Evolutionary conservation across 2,888 invertebrate genomes (phyloP).

Genomic region (Dolichopus griseipennis): DNA sequence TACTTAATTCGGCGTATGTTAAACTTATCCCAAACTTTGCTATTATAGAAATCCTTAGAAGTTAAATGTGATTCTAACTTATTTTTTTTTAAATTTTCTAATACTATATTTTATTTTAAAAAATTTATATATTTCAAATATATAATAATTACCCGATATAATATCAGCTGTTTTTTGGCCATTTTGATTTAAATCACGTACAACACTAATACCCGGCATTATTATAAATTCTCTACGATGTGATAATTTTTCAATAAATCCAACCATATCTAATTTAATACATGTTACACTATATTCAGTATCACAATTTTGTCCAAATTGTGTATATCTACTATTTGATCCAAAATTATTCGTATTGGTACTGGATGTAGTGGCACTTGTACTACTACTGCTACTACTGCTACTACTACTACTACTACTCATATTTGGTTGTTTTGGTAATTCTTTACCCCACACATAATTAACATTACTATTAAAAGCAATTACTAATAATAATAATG

Average conservation of each 20-base stretch:
- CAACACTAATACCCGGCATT: conserved; percentile 64
- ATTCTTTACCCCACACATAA: background rate
- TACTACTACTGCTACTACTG: background rate
- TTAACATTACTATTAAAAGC: background rate
- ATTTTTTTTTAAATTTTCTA: too few species aligned
- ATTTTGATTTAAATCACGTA: conserved; percentile 56
- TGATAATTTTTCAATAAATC: conserved; percentile 64
- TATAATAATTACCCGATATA: conserved; percentile 47
- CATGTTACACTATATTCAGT: conserved; percentile 61
- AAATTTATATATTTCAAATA: too few species aligned
- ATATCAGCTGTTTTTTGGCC: conserved; percentile 54
- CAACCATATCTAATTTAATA: conserved; percentile 67
- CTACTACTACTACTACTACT: background rate
- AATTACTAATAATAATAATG: background rate
- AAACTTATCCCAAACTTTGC: too few species aligned
- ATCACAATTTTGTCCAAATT: conserved; percentile 40
- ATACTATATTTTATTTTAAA: too few species aligned
- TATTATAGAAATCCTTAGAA: too few species aligned
- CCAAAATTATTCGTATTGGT: background rate
- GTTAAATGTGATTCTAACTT: too few species aligned
- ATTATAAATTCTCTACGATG: conserved; percentile 58
- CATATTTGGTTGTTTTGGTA: background rate
- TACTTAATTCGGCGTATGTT: too few species aligned
- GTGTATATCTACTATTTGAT: background rate
- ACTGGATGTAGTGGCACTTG: background rate